These are phyloP conservation scores for Dunckerocampus dactyliophorus DNA, from an alignment of 2,113 vertebrate genomes.

Conservation along the genomic window DNA sequence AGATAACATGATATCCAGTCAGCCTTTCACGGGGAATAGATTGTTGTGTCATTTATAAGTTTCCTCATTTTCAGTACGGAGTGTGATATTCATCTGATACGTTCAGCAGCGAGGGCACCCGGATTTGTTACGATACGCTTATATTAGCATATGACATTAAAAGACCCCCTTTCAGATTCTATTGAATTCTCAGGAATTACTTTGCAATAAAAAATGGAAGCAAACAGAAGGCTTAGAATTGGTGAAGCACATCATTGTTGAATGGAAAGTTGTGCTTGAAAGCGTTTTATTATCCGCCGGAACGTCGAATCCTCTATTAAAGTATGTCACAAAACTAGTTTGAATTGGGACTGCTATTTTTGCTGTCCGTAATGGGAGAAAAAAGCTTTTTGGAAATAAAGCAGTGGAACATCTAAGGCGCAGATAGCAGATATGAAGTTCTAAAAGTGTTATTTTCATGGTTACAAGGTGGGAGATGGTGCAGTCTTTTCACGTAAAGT, in stretches of 20 bases:
- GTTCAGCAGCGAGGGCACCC: conserved; percentile 75
- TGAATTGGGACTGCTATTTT: conserved; percentile 64
- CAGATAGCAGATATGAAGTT: conserved; percentile 46
- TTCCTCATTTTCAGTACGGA: conserved; percentile 53
- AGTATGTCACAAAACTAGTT: conserved; percentile 67
- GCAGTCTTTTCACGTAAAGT: conserved; percentile 25
- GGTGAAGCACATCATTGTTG: conserved; percentile 71
- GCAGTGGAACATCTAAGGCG: conserved; percentile 55
- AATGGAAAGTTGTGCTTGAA: conserved; percentile 70
- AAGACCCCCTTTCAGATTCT: conserved; percentile 65
- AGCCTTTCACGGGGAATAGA: conserved; percentile 48
- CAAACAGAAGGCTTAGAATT: conserved; percentile 69
- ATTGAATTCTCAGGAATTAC: conserved; percentile 66
- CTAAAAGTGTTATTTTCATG: conserved; percentile 30
- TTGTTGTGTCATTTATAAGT: conserved; percentile 41
- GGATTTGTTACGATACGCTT: conserved; percentile 73
- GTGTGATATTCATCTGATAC: conserved; percentile 80
- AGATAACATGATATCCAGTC: conserved; percentile 54
- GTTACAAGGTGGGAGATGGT: conserved; percentile 31
- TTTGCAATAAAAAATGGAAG: conserved; percentile 59
- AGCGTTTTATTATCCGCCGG: conserved; percentile 60
- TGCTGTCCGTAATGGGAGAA: conserved; percentile 20
- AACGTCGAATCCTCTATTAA: conserved; percentile 71
- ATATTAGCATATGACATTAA: conserved; percentile 65
- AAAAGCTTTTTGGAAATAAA: conserved; percentile 63